Evolutionary conservation across 2,888 invertebrate species (phyloP), one percentile per base, ranked within the genome.

Genomic region (Andrena trimmerana): DNA sequence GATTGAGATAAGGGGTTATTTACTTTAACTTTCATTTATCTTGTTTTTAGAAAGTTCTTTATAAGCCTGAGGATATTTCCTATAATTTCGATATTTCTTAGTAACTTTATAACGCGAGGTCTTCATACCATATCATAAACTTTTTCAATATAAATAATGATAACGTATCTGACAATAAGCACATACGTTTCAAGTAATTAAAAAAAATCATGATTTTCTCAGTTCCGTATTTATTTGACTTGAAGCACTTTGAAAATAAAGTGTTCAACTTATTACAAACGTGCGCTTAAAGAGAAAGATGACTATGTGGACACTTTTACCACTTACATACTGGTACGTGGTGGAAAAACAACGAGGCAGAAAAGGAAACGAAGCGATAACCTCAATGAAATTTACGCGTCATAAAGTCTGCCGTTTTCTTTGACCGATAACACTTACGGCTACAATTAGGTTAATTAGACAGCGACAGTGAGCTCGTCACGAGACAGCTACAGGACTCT

Each of bases 361-460:
- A 20, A 75, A 63, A 42, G 70, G 59, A 70, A 70, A 48, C 52
- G 48, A 68, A 48, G 13, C 73, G 78, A 81, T 79, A 78, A 73
- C 59, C 72, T 72, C 73, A 57, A 20, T 57, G 71, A 62, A 78
- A 74, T 78, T 52, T 31, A 59, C 57, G 73, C 73, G 73, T 36
- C 68, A 27, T 65, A 36, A 78, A 42, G 79, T 73, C 81, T 78
- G 60, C 57, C 67, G 36, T 67, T 71, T 81, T 69, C 73, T 78
- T 81, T 62, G 74, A 65, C 69, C 62, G 83, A 84, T 79, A 83
- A 79, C 79, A 77, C 63, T 76, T 52, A 70, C 68, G 76, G 76
- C 62, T 63, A 78, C 86, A 88, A 88, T 88, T 87, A 82, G 86
- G 83, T 83, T 86, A 88, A 86, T 88, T 84, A 81, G 78, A 72